Evolutionary conservation across 2,888 invertebrate genomes (phyloP), one percentile per base, ranked within the genome.

Genomic region (Steromphala cineraria): DNA sequence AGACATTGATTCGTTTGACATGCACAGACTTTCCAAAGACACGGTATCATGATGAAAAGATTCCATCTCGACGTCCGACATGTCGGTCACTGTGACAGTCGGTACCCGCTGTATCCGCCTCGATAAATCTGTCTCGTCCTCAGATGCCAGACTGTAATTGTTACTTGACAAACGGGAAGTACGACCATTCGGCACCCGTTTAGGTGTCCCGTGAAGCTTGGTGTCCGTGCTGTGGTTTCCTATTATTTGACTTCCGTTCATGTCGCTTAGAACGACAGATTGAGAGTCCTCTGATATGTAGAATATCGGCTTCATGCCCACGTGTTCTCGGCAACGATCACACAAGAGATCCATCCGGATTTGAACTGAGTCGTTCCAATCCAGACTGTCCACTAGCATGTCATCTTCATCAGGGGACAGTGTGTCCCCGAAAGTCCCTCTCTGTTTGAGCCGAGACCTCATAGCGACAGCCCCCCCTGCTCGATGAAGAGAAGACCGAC

Each of bases 11-110:
- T 71, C 40, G 19, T 36, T 36, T 0, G 31, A 31, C 19, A 36
- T 19, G 40, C 36, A 21, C 19, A 71, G 19, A 31, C 71, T 71
- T 7, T 71, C 71, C 10, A 71, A 3, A 0, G 71, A 71, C 15
- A 36, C 19, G 4, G 71, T 71, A n/a, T 71, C 71, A 17, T 71
- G 71, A 10, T 71, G 71, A 19, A 71, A 71, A 0, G 40, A 71
- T 15, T 71, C 71, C 19, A 71, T 19, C 31, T 71, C 71, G 8
- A 71, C 36, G 40, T 71, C 71, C 28, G 71, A 71, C 71, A 71
- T 71, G 19, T 71, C 71, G n/a, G 71, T 71, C n/a, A 71, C 71
- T 10, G 40, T 71, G 15, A 71, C 71, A n/a, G 71, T 71, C 36
- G 71, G 71, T 8, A 71, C 71, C 7, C 71, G 17, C 19, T 19